Conservation (phyloP, 2,113 vertebrate species). For the Bambusicola thoracicus region DNA sequence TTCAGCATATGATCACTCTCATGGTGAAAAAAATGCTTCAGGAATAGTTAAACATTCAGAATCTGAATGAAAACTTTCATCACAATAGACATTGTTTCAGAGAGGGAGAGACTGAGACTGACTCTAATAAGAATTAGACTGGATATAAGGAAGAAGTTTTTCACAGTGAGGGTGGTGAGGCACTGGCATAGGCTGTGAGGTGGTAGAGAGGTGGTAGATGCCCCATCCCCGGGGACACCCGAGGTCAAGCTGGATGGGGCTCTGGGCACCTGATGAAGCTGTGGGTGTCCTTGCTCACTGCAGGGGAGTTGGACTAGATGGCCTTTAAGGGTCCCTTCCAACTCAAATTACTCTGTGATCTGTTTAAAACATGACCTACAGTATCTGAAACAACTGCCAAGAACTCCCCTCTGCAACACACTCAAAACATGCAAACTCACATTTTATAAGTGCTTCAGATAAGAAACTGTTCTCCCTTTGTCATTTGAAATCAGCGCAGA, state of each 20-base stretch:
- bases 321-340: too few species aligned
- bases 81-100: not conserved
- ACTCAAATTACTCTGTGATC: not conserved
- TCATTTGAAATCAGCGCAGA: not conserved
- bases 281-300: too few species aligned
- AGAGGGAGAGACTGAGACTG: not conserved
- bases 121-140: not conserved
- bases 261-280: too few species aligned
- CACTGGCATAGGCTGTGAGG: too few species aligned
- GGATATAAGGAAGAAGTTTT: too few species aligned
- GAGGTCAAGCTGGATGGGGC: too few species aligned
- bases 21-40: not conserved
- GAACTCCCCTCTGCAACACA: not conserved
- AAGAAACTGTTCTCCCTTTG: not conserved
- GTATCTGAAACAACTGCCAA: not conserved
- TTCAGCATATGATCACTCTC: not conserved
- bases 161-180: too few species aligned
- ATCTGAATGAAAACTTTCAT: not conserved
- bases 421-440: fast-evolving
- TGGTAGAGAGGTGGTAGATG: too few species aligned
- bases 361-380: not conserved
- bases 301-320: too few species aligned
- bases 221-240: too few species aligned
- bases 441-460: not conserved
- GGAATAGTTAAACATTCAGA: not conserved